These are phyloP conservation scores for Danionella dracula DNA, from an alignment of 2,797 vertebrate species.

Conservation along the genomic window DNA sequence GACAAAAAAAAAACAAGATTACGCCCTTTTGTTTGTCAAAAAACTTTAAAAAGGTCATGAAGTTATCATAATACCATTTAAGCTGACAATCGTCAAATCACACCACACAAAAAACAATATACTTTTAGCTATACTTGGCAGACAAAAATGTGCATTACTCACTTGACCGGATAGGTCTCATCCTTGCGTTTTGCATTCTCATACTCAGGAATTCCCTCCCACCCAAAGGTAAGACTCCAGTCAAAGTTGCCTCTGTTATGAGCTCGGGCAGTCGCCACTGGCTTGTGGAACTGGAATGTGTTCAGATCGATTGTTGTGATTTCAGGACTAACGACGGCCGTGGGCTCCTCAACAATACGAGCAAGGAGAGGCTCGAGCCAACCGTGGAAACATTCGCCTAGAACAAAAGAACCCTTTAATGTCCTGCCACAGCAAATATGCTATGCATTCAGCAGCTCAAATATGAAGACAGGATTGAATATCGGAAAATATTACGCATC, in stretches of 20 bases:
- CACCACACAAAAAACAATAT: too few relatives aligned
- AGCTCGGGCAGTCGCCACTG: constrained; percentile 65
- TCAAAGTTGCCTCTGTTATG: constrained; percentile 92
- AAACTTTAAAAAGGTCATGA: too few relatives aligned
- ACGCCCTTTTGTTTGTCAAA: too few relatives aligned
- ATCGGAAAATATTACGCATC: background rate
- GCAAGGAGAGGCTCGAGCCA: constrained; percentile 91
- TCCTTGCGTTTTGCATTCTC: constrained; percentile 81
- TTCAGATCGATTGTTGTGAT: constrained; percentile 88
- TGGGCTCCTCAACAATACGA: constrained; percentile 86
- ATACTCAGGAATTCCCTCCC: constrained; percentile 77
- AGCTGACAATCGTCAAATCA: too few relatives aligned
- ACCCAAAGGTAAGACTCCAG: constrained; percentile 90
- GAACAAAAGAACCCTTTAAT: background rate
- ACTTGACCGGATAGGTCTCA: constrained; percentile 94
- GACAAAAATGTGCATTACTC: constrained; percentile 44
- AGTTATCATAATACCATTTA: too few relatives aligned
- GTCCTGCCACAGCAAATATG: background rate
- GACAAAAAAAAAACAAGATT: too few relatives aligned
- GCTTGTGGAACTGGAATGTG: constrained; percentile 82
- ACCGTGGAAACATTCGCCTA: constrained; percentile 92
- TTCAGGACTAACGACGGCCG: constrained; percentile 88
- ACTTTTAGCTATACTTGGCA: too few relatives aligned
- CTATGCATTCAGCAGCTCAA: background rate
- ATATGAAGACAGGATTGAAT: too few relatives aligned